These are phyloP conservation scores for Sclerurus mexicanus DNA, from an alignment of 2,113 vertebrate species.

Conservation along the genomic window DNA sequence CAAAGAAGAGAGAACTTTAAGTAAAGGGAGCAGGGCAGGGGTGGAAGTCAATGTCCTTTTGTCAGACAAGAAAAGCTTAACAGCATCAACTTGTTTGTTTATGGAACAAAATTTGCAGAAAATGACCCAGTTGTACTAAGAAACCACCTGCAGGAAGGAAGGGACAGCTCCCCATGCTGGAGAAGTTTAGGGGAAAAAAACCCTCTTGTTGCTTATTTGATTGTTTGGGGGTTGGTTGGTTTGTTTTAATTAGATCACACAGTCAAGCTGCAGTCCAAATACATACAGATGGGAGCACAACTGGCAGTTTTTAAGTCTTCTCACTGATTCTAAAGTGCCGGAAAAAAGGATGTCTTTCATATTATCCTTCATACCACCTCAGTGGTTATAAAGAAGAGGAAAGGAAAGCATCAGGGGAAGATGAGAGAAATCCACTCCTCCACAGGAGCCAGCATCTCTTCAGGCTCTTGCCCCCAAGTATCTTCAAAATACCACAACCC, in stretches of 20 bases:
- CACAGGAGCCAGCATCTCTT: not conserved
- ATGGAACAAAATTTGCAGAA: not conserved
- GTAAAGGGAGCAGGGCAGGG: not conserved
- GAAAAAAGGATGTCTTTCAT: not conserved
- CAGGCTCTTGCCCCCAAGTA: not conserved
- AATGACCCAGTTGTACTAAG: not conserved
- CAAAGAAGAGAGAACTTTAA: not conserved
- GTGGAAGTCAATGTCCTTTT: not conserved
- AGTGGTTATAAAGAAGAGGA: not conserved
- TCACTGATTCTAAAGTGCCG: not conserved
- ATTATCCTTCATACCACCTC: not conserved
- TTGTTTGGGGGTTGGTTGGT: not conserved
- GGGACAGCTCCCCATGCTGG: not conserved
- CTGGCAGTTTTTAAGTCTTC: not conserved
- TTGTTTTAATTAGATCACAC: constrained; percentile 6
- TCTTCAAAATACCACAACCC: not conserved
- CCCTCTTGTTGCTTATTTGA: not conserved
- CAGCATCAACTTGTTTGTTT: not conserved
- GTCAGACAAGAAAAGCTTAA: not conserved
- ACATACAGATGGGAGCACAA: constrained; percentile 11
- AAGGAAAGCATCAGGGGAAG: not conserved
- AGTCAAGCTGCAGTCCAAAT: not conserved
- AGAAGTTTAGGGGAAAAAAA: not conserved
- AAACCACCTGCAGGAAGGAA: not conserved
- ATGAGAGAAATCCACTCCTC: not conserved